Percentiles rank a stretch among this genome's conserved stretches.
These are phyloP conservation scores for Amphimallon solstitiale DNA, from an alignment of 2,888 invertebrate genomes.

Conservation along the genomic window DNA sequence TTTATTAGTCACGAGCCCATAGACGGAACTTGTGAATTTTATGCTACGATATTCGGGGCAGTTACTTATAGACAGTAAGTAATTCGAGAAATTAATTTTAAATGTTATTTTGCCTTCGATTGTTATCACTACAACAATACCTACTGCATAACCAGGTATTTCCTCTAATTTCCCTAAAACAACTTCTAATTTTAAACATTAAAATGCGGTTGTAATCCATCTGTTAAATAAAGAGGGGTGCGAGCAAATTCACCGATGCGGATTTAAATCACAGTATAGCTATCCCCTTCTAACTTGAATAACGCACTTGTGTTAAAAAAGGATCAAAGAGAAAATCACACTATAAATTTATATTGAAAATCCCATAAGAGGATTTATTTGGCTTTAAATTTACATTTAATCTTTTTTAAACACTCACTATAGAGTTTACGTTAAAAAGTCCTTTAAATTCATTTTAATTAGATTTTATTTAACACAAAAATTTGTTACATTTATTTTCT, in stretches of 20 bases:
- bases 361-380: conserved; percentile 33
- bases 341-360: conserved; percentile 33
- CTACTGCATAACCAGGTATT: neutral
- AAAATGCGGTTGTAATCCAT: conserved; percentile 37
- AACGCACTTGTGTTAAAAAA: conserved; percentile 6
- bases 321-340: conserved; percentile 13
- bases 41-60: too few species aligned
- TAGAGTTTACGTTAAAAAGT: conserved; percentile 35
- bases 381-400: conserved; percentile 40
- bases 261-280: conserved; percentile 1
- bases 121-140: neutral
- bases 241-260: conserved; percentile 17
- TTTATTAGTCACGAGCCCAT: too few species aligned
- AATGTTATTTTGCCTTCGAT: too few species aligned
- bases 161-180: neutral
- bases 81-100: too few species aligned
- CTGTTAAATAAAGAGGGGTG: conserved; percentile 33
- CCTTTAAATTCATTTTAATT: conserved; percentile 16
- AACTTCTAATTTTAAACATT: conserved; percentile 1
- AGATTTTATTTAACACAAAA: too few species aligned
- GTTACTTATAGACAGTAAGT: too few species aligned
- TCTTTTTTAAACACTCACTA: conserved; percentile 38
- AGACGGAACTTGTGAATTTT: too few species aligned
- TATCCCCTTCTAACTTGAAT: conserved; percentile 7
- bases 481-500: too few species aligned